These are phyloP conservation scores for Hyposoter dolosus DNA, from an alignment of 2,888 invertebrate genomes.

Conservation along the genomic window DNA sequence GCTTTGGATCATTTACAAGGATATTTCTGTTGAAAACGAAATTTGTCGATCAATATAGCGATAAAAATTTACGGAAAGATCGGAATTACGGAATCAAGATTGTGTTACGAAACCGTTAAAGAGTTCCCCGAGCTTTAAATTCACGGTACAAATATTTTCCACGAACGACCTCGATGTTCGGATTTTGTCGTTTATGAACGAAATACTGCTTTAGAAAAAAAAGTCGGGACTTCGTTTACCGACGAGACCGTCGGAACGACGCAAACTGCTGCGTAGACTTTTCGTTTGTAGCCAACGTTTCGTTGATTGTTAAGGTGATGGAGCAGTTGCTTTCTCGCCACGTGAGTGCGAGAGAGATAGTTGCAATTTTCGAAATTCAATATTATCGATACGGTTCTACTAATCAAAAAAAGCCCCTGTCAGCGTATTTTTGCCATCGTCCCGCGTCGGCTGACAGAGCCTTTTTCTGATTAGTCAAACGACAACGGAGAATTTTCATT, in stretches of 20 bases:
- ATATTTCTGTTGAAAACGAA: no score
- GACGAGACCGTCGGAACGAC: conserved; percentile 37
- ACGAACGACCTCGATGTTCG: not conserved
- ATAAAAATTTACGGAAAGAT: not conserved
- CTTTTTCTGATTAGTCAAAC: no score
- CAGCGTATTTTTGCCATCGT: no score
- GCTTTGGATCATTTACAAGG: no score
- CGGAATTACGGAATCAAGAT: not conserved
- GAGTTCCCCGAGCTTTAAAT: not conserved
- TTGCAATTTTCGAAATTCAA: no score
- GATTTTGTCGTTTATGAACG: not conserved
- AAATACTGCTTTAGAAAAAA: not conserved
- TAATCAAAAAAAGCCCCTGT: no score
- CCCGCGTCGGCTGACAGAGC: no score
- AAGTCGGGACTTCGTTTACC: not conserved
- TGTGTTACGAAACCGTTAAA: not conserved
- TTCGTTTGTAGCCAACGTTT: conserved; percentile 52
- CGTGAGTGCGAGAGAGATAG: no score
- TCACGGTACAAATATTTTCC: not conserved
- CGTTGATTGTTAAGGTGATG: conserved; percentile 65
- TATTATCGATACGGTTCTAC: no score
- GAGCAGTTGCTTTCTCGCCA: no score
- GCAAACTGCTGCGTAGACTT: conserved; percentile 38
- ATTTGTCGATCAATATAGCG: not conserved
- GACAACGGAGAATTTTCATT: no score